Evolutionary conservation across 2,797 vertebrate genomes (phyloP).

Genomic region (Acanthurus tractus): DNA sequence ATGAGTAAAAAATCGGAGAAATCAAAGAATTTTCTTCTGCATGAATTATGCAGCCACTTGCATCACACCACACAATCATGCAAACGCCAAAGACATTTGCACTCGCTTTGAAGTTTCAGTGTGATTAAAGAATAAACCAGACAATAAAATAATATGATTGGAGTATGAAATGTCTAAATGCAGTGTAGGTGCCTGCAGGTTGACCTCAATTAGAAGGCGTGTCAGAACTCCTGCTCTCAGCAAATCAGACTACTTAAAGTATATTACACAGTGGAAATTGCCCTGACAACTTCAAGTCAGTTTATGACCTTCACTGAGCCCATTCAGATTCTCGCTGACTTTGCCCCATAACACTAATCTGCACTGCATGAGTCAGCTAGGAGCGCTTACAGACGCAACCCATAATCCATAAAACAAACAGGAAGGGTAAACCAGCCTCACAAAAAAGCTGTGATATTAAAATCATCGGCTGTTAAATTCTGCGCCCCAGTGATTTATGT

Average conservation of each 20-base stretch:
- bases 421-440: slow-evolving; percentile 34
- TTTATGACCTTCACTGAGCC: slow-evolving; percentile 80
- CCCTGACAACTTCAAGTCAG: slow-evolving; percentile 75
- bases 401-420: slow-evolving; percentile 72
- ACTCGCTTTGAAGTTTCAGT: slow-evolving; percentile 52
- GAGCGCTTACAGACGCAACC: slow-evolving; percentile 63
- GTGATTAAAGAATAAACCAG: slow-evolving; percentile 54
- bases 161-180: slow-evolving; percentile 61
- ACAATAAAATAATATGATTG: slow-evolving; percentile 53
- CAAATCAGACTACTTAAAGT: slow-evolving; percentile 64
- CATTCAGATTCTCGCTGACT: slow-evolving; percentile 78
- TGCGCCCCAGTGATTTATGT: slow-evolving; percentile 26
- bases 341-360: slow-evolving; percentile 79
- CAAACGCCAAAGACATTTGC: slow-evolving; percentile 14
- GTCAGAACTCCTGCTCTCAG: slow-evolving; percentile 58
- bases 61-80: slow-evolving; percentile 43
- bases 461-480: slow-evolving; percentile 29
- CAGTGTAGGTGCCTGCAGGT: slow-evolving; percentile 61
- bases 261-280: slow-evolving; percentile 76
- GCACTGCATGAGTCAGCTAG: slow-evolving; percentile 77
- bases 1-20: slow-evolving; percentile 26
- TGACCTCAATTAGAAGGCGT: slow-evolving; percentile 73
- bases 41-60: slow-evolving; percentile 65
- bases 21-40: slow-evolving; percentile 33
- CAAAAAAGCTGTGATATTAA: slow-evolving; percentile 31